Conservation (phyloP, 2,888 invertebrate genomes). For the Leptinotarsa juncta region DNA sequence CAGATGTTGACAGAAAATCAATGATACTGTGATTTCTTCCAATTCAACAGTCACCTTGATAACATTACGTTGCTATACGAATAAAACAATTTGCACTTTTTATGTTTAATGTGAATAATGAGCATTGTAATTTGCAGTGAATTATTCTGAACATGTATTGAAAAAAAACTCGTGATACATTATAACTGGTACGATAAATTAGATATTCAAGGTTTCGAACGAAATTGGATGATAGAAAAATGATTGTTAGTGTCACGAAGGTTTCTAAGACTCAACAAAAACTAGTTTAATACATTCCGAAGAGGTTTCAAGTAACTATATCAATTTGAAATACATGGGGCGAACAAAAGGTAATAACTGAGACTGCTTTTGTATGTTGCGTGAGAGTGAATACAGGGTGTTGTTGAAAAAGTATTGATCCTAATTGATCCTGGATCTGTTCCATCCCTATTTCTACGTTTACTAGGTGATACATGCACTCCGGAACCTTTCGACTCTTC, state of each 20-base stretch:
- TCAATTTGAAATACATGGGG: no score
- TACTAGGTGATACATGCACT: no score
- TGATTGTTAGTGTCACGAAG: constrained; percentile 12
- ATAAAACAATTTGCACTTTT: constrained; percentile 16
- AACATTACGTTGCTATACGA: constrained; percentile 5
- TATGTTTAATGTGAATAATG: constrained; percentile 7
- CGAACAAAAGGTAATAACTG: no score
- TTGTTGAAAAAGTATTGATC: no score
- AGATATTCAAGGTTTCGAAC: constrained; percentile 28
- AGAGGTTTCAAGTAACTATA: not conserved
- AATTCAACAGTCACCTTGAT: not conserved
- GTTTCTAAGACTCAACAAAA: not conserved
- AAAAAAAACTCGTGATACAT: constrained; percentile 22
- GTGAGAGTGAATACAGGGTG: no score
- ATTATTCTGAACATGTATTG: constrained; percentile 28
- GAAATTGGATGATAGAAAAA: constrained; percentile 26
- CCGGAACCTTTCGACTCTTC: no score
- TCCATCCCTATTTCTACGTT: no score
- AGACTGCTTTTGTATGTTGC: no score
- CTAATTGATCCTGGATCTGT: no score
- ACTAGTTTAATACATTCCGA: constrained; percentile 5
- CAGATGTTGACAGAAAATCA: not conserved
- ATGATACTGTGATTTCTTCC: not conserved
- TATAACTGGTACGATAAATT: constrained; percentile 30
- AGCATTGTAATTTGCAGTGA: constrained; percentile 15